Evolutionary conservation across 2,113 vertebrate genomes (phyloP), one percentile per base, ranked within the genome.

Genomic region (Cariama cristata): DNA sequence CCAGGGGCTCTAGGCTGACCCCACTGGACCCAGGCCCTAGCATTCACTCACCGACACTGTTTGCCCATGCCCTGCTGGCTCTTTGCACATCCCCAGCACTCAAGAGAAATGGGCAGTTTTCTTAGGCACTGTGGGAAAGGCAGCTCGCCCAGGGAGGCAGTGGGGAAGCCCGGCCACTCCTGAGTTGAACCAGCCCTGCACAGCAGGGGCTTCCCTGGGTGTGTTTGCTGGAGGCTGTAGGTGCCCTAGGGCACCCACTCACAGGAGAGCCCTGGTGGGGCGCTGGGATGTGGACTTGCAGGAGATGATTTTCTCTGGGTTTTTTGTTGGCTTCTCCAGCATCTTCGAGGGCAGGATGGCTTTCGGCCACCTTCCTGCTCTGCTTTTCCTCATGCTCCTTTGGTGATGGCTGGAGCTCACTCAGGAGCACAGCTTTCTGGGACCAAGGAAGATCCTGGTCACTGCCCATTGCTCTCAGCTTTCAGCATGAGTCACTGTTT

Each of bases 21-120:
- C 5, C 1, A 38, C 40, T 18, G n/a, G 50, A 69, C 59, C 32
- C 50, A 72, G 66, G 90, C 49, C n/a, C 42, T 40, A 52, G 33
- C 18, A 27, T 33, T 79, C 0, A 0, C 63, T 93, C 72, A 72
- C 50, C 6, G 4, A 11, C 45, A 49, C 40, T 4, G 7, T 59
- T 55, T 94, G 63, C 33, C 49, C 3, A 0, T 40, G 58, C 14
- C 44, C 66, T 90, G 69, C 74, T 85, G 79, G 66, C 32, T 68
- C 71, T 50, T 81, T 64, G 75, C 62, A 59, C 58, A 12, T 64
- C 53, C 28, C 28, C 75, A 76, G 58, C 86, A 32, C 52, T 90
- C n/a, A 92, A 40, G 52, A 83, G 67, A 76, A 86, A 58, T 13
- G 66, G 30, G 52, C 79, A 53, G n/a, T 81, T 88, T 87, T 66